Percentiles rank a stretch among this genome's conserved stretches.
phyloP scores from a whole-genome alignment of 2,888 invertebrate genomes.

The Oegoconia quadripuncta region DNA sequence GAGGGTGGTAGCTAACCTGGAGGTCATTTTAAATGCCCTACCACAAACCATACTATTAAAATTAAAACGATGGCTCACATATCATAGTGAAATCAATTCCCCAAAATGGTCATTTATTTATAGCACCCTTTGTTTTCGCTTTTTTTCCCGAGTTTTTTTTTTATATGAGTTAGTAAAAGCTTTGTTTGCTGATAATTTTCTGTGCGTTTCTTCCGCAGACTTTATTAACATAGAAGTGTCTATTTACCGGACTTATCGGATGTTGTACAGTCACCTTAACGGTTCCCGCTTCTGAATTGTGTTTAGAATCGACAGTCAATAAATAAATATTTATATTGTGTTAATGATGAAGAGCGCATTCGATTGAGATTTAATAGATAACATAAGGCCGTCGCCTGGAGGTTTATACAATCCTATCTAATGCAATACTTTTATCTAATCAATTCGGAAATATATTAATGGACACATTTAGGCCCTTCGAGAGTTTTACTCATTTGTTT shows the following conservation, averaged over 20 bases:
- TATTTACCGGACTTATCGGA: neutral
- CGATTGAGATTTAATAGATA: conserved; percentile 62
- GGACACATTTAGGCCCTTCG: conserved; percentile 20
- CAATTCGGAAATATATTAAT: conserved; percentile 23
- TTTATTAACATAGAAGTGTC: no score
- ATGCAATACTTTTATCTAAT: conserved; percentile 20
- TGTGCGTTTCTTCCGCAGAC: no score
- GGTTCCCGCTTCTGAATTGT: conserved; percentile 60
- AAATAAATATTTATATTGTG: conserved; percentile 70
- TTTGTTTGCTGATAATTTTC: no score
- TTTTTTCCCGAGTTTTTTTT: no score
- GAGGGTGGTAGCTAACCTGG: no score
- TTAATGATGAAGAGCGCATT: conserved; percentile 64
- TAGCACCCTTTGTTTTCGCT: no score
- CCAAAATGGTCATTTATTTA: no score
- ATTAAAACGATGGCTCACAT: no score
- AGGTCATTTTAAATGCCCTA: no score
- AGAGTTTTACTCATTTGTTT: conserved; percentile 23
- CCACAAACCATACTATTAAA: no score
- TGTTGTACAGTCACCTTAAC: conserved; percentile 33
- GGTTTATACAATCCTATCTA: conserved; percentile 24
- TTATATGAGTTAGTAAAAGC: no score
- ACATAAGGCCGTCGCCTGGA: conserved; percentile 40
- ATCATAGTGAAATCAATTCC: no score
- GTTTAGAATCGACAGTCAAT: conserved; percentile 42